A percentile compares a stretch with the other conserved stretches of the same genome.
phyloP scores from a whole-genome alignment of 2,888 invertebrate species.

The Heliconius aoede region DNA sequence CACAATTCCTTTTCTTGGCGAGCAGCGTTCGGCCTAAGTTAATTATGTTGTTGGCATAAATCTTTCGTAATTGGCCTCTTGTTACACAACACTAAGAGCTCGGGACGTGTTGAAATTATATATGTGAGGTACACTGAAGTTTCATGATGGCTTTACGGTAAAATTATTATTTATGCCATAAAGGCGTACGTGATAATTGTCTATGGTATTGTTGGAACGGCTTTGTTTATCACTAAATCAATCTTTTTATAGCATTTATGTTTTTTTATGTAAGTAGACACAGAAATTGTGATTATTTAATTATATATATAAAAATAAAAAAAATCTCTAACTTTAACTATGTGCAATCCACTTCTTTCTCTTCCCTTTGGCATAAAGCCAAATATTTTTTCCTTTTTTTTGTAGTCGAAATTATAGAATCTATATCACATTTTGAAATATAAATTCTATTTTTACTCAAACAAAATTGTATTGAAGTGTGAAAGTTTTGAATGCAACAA shows the following conservation, averaged over 20 bases:
- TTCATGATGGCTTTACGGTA: slow-evolving; percentile 61
- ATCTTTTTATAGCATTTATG: slow-evolving; percentile 33
- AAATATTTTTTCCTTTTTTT: too few relatives aligned
- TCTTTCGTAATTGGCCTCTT: slow-evolving; percentile 84
- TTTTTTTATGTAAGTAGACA: background rate
- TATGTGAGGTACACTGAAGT: slow-evolving; percentile 75
- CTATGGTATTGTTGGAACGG: slow-evolving; percentile 39
- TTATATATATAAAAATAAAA: too few relatives aligned
- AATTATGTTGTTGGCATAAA: slow-evolving; percentile 84
- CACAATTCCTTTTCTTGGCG: slow-evolving; percentile 76
- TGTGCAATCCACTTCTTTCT: too few relatives aligned
- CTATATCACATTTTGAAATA: background rate
- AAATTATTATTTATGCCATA: slow-evolving; percentile 59
- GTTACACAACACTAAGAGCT: slow-evolving; percentile 81
- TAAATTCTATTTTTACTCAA: background rate
- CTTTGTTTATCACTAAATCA: slow-evolving; percentile 42
- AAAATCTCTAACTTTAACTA: too few relatives aligned
- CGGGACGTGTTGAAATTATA: slow-evolving; percentile 82
- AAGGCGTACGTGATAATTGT: slow-evolving; percentile 53
- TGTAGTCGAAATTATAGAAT: slow-evolving; percentile 1
- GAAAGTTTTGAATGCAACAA: background rate
- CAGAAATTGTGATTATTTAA: too few relatives aligned
- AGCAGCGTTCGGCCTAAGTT: slow-evolving; percentile 82
- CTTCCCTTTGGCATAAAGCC: too few relatives aligned
- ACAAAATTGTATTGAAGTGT: background rate